Conservation (phyloP, 53 echinoderm and acorn worm genomes). For the Antedon mediterranea region DNA sequence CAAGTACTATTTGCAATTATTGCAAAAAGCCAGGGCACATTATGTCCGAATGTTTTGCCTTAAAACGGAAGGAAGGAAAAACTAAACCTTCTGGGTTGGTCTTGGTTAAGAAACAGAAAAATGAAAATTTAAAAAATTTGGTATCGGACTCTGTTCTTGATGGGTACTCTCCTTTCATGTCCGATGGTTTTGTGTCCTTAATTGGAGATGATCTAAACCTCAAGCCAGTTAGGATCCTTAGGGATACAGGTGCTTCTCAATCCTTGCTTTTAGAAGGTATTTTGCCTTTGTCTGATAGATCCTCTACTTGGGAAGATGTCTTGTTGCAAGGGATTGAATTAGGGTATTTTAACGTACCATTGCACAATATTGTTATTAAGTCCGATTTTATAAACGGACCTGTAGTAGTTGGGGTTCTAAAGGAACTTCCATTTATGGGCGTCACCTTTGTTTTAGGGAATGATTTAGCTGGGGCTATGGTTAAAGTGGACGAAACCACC, state of each 20-base stretch:
- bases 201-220: too few relatives aligned
- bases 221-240: slow-evolving; percentile 30
- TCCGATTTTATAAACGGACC: too few relatives aligned
- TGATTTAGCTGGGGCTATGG: slow-evolving; percentile 36
- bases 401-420: too few relatives aligned
- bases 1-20: slow-evolving; percentile 4
- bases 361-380: slow-evolving; percentile 27
- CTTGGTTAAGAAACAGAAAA: too few relatives aligned
- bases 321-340: slow-evolving; percentile 27
- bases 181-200: too few relatives aligned
- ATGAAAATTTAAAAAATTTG: too few relatives aligned
- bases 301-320: slow-evolving; percentile 19
- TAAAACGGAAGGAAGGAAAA: too few relatives aligned
- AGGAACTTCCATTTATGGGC: slow-evolving; percentile 28
- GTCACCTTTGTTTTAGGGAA: slow-evolving; percentile 37
- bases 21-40: slow-evolving; percentile 20
- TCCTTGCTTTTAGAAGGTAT: slow-evolving; percentile 9
- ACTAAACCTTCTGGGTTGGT: too few relatives aligned
- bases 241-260: too few relatives aligned
- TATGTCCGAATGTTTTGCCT: too few relatives aligned
- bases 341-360: slow-evolving; percentile 18
- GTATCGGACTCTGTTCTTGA: too few relatives aligned
- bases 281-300: slow-evolving; percentile 17
- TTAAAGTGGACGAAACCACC: not conserved
- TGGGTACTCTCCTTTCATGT: slow-evolving; percentile 36